Percentiles rank a stretch among this genome's conserved stretches.
Conservation (phyloP, 2,888 invertebrate species). For the Drosophila longiperda region DNA sequence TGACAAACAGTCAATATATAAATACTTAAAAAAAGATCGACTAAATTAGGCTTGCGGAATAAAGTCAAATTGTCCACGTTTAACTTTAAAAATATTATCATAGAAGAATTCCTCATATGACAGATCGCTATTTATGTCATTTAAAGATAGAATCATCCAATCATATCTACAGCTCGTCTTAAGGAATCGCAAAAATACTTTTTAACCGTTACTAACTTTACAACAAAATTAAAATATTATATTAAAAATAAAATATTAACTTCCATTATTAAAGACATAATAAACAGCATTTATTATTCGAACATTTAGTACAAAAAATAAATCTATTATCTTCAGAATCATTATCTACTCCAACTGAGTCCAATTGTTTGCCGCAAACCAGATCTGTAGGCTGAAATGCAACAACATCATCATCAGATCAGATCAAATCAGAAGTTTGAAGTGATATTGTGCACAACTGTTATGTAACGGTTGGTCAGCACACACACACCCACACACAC, state of each 20-base stretch:
- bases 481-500: neutral
- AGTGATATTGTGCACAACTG: slow-evolving; percentile 10
- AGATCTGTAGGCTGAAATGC: neutral
- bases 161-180: neutral
- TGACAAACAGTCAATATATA: neutral
- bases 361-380: neutral
- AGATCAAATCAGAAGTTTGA: neutral
- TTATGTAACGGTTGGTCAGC: slow-evolving; percentile 31
- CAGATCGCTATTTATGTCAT: neutral
- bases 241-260: neutral
- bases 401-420: neutral
- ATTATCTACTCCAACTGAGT: neutral
- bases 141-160: neutral
- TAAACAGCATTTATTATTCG: neutral
- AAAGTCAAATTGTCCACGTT: neutral
- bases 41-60: neutral
- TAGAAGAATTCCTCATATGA: neutral
- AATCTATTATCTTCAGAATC: neutral
- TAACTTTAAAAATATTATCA: neutral
- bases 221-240: neutral
- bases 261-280: neutral
- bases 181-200: neutral
- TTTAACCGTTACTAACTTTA: neutral
- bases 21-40: too few relatives aligned
- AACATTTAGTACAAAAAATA: too few relatives aligned